phyloP scores from a whole-genome alignment of 1,140 invertebrate species.

The Melanaphis sacchari region DNA sequence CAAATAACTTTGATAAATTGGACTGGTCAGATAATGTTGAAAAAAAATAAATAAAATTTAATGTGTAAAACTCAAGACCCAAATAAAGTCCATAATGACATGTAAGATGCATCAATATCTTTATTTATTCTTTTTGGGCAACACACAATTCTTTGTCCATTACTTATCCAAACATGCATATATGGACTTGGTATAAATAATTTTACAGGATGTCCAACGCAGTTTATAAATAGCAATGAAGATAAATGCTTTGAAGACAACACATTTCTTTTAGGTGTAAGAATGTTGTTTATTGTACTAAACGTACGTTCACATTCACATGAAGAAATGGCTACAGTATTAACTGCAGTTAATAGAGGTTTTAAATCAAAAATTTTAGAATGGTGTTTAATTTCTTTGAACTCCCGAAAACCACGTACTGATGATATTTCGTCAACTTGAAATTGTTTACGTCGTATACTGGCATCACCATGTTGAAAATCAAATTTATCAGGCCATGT shows the following conservation, averaged over 20 bases:
- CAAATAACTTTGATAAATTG: too few relatives aligned
- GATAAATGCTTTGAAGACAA: background rate
- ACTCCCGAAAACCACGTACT: background rate
- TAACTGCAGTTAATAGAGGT: background rate
- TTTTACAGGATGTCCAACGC: background rate
- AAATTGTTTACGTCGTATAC: slow-evolving; percentile 6
- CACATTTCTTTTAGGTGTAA: background rate
- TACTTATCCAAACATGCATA: background rate
- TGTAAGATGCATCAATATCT: too few relatives aligned
- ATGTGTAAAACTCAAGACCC: too few relatives aligned
- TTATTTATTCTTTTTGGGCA: background rate
- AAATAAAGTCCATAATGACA: too few relatives aligned
- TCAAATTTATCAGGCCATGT: slow-evolving; percentile 18
- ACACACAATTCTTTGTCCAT: background rate
- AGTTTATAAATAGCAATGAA: background rate
- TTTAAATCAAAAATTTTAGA: background rate
- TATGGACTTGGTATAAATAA: slow-evolving; percentile 20
- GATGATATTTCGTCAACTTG: slow-evolving; percentile 11
- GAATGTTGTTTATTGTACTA: background rate
- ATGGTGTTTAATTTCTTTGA: background rate
- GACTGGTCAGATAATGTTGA: too few relatives aligned
- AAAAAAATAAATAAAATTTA: too few relatives aligned
- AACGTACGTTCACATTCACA: background rate
- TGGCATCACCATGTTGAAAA: background rate
- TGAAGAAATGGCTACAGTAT: background rate